Percentiles rank a stretch among this genome's conserved stretches.
These are phyloP conservation scores for Otolemur crassicaudatus DNA, from an alignment of 2,797 vertebrate genomes.

Conservation along the genomic window DNA sequence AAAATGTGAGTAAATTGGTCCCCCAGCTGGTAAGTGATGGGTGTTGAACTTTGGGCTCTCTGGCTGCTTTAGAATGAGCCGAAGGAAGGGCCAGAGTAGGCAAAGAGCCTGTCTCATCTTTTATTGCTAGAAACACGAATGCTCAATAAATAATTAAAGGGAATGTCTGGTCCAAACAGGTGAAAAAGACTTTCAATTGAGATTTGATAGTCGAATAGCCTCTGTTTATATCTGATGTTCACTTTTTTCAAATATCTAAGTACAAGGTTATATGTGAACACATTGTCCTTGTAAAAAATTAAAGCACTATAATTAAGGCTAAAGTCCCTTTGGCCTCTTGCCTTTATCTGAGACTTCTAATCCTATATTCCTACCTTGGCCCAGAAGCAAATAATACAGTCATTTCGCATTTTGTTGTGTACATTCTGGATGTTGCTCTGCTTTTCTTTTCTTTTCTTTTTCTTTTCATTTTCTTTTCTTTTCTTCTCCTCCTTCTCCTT, in stretches of 20 bases:
- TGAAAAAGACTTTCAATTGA: not conserved
- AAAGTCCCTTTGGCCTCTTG: not conserved
- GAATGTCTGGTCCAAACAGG: not conserved
- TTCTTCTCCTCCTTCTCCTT: too few species aligned
- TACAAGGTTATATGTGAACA: not conserved
- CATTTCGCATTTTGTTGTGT: not conserved
- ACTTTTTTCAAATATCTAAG: not conserved
- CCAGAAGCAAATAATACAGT: not conserved
- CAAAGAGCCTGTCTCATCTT: not conserved
- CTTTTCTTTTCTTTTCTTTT: too few species aligned
- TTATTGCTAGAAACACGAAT: not conserved
- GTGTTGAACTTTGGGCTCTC: not conserved
- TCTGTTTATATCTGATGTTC: not conserved
- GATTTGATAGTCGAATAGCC: not conserved
- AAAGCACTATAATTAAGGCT: not conserved
- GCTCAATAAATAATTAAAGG: slow-evolving; percentile 30
- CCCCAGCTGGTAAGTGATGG: not conserved
- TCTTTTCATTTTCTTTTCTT: not conserved
- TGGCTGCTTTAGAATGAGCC: not conserved
- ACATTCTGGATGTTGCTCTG: not conserved
- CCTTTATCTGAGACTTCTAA: too few species aligned
- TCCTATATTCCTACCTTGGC: too few species aligned
- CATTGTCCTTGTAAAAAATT: not conserved
- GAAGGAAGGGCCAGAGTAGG: not conserved
- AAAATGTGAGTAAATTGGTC: not conserved